Base-by-base conservation (phyloP, 2,888 invertebrate genomes). In the Scelioninae gen. 1 region DNA sequence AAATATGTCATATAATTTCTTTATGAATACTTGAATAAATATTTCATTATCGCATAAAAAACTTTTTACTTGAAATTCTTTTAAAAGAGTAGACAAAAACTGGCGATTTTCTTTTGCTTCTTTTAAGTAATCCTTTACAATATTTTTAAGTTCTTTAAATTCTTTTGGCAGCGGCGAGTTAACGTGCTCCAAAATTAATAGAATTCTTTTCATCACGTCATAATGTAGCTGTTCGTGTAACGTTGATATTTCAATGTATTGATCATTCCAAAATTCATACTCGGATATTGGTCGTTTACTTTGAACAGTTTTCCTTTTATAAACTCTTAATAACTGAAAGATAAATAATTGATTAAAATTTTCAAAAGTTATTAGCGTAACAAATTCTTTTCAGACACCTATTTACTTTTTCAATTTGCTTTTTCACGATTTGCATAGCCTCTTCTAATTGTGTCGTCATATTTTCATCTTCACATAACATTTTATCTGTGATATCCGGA, bases 241-340 rank as follows among this genome's bases (percentile, higher is more conserved):
- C 31, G 96, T 93, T 74, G 97, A 96, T 23, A 97, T 93, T 68
- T 96, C 95, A 0, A 95, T 94, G 89, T 97, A 96, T 83, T 96
- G 94, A 88, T 96, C 95, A 65, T 96, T 94, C 98, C 98, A 98
- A 88, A 96, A 96, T 81, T 95, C 95, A 89, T 96, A 96, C 90
- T 98, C 98, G 0, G 96, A 95, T 69, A 98, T 94, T 0, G 98
- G 97, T 0, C 96, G 96, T 78, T 95, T 94, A 0, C 96, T 96
- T 55, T 94, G 94, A 0, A 95, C 94, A 76, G 93, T 92, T 94
- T 91, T 91, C 5, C 53, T 87, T 15, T 78, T 72, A 45, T 88
- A 90, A 5, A 85, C 82, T 5, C 90, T 88, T 13, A 92, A 29
- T 5, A 91, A 79, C 89, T 89, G 43, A 10, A 83, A 60, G 23